A percentile compares a stretch with the other conserved stretches of the same genome.
Evolutionary conservation across 2,113 vertebrate genomes (phyloP).

Genomic region (Chaetodon auriga): DNA sequence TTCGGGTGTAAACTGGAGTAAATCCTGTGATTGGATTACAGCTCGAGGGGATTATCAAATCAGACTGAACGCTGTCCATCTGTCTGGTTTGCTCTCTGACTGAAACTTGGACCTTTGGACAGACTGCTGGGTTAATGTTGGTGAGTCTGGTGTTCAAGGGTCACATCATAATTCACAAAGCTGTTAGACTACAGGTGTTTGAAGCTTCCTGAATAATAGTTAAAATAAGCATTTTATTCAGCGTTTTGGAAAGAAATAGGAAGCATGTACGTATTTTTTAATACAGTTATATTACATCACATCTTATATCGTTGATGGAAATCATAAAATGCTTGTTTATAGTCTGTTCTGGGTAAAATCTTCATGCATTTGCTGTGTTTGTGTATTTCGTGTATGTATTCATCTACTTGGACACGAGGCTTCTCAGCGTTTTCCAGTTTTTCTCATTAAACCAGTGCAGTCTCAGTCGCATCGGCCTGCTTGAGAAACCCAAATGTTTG

Average conservation of each 20-base stretch:
- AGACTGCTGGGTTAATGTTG: background rate
- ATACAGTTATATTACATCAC: background rate
- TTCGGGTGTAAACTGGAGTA: slow-evolving; percentile 8
- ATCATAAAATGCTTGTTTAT: background rate
- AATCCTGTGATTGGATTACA: slow-evolving; percentile 62
- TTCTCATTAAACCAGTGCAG: background rate
- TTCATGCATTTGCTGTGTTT: background rate
- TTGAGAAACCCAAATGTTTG: slow-evolving; percentile 42
- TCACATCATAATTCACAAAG: slow-evolving; percentile 12
- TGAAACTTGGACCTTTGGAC: slow-evolving; percentile 57
- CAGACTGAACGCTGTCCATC: slow-evolving; percentile 51
- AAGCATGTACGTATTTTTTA: background rate
- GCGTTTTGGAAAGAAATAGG: background rate
- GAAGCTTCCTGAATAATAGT: background rate
- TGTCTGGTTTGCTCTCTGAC: slow-evolving; percentile 41
- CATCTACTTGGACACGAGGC: background rate
- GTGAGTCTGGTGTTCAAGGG: slow-evolving; percentile 26
- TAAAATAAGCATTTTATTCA: background rate
- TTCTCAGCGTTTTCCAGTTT: background rate
- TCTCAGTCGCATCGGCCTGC: slow-evolving; percentile 33
- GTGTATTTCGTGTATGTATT: background rate
- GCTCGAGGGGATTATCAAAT: slow-evolving; percentile 51
- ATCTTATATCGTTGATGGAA: background rate
- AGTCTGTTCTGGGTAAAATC: background rate
- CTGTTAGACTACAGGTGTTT: background rate